phyloP scores from a whole-genome alignment of 2,113 vertebrate genomes.

The Rhinoptilus africanus region DNA sequence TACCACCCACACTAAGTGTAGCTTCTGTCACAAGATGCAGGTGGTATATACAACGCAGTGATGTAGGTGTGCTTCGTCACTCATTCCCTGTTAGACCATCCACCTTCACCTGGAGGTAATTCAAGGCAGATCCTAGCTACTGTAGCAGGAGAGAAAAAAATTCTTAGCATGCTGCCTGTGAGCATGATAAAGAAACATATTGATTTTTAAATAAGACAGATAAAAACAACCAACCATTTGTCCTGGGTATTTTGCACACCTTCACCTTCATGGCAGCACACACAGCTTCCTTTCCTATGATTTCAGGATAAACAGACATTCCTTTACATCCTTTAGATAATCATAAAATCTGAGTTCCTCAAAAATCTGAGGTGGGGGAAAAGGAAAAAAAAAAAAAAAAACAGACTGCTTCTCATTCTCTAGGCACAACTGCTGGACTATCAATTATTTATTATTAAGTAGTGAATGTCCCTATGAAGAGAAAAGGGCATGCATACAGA shows the following conservation, averaged over 20 bases:
- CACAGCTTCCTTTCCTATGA: not conserved
- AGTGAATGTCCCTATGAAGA: not conserved
- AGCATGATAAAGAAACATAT: not conserved
- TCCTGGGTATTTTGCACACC: not conserved
- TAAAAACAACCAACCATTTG: not conserved
- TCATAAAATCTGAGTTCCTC: not conserved
- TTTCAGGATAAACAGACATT: not conserved
- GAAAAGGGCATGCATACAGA: not conserved
- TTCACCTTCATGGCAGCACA: not conserved
- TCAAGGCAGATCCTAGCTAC: not conserved
- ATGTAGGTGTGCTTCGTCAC: not conserved
- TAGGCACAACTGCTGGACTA: not conserved
- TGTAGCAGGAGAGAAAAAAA: not conserved
- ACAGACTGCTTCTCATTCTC: not conserved
- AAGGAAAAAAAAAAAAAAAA: not conserved
- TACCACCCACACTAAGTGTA: not conserved
- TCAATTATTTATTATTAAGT: not conserved
- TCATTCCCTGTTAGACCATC: not conserved
- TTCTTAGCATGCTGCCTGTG: not conserved
- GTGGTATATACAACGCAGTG: accelerated
- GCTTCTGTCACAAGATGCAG: not conserved
- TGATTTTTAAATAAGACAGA: not conserved
- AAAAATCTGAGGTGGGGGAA: not conserved
- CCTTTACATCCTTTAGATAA: not conserved
- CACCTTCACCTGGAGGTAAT: not conserved